A percentile compares a stretch with the other conserved stretches of the same genome.
These are phyloP conservation scores for Phymatocera aterrima DNA, from an alignment of 2,888 invertebrate genomes.

Conservation along the genomic window DNA sequence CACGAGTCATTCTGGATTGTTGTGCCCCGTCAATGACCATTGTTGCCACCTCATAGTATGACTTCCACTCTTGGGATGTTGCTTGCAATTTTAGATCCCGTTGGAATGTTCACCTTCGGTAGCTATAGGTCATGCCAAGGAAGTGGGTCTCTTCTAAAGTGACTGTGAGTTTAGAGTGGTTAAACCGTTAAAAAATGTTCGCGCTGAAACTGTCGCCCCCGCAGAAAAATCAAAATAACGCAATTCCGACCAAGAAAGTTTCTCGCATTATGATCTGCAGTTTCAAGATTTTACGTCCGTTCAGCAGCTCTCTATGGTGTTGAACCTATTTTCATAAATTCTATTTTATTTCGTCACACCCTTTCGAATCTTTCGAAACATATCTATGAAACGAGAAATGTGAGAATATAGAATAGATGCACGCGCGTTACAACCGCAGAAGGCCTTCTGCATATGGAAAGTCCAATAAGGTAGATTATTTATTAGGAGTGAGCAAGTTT, in stretches of 20 bases:
- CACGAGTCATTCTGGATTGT: constrained; percentile 64
- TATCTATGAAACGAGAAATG: not conserved
- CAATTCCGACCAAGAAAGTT: not conserved
- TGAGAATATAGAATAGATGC: not conserved
- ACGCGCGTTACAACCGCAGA: not conserved
- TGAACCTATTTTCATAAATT: constrained; percentile 37
- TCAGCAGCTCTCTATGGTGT: not conserved
- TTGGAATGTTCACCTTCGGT: constrained; percentile 56
- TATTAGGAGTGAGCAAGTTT: not conserved
- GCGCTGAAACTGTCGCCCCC: not conserved
- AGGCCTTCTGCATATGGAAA: not conserved
- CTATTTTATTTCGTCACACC: constrained; percentile 3
- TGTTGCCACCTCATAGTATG: constrained; percentile 72
- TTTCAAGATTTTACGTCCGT: not conserved
- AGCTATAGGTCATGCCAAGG: constrained; percentile 65
- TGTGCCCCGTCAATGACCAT: constrained; percentile 66
- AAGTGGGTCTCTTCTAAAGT: constrained; percentile 1
- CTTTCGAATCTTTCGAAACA: not conserved
- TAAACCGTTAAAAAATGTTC: not conserved
- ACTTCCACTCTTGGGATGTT: constrained; percentile 67
- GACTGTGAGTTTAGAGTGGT: not conserved
- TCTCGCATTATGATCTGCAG: not conserved
- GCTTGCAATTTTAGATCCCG: constrained; percentile 69
- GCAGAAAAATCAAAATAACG: not conserved
- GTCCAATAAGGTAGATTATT: not conserved